Conservation (phyloP, 2,113 vertebrate species). For the Sorex fumeus region DNA sequence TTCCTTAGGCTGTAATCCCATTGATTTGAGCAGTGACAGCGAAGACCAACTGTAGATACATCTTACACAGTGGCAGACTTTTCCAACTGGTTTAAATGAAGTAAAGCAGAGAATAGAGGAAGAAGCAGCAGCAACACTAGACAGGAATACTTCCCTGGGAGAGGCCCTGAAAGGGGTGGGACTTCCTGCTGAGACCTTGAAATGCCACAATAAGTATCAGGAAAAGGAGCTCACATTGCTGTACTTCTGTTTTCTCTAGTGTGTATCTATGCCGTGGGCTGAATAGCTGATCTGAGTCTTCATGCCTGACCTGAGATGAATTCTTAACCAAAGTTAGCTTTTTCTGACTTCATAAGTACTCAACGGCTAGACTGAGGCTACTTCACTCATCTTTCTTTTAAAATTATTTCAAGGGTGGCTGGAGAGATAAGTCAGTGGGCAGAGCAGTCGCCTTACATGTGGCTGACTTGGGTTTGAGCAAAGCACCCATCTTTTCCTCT, state of each 20-base stretch:
- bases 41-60: background rate
- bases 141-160: too few species aligned
- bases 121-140: fast-evolving
- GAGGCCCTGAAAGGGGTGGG: too few species aligned
- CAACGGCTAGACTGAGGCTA: background rate
- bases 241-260: background rate
- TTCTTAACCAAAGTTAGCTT: background rate
- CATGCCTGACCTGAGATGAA: background rate
- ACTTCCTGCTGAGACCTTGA: background rate
- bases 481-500: background rate
- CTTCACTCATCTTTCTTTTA: background rate
- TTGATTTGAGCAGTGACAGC: background rate
- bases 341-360: background rate
- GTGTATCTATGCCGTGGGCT: background rate
- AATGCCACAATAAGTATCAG: fast-evolving
- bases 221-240: background rate
- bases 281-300: background rate
- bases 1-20: background rate
- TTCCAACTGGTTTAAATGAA: background rate
- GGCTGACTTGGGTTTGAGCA: too few species aligned
- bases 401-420: background rate
- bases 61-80: background rate
- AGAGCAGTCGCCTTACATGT: too few species aligned
- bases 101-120: background rate
- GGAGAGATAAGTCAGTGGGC: too few species aligned